These are phyloP conservation scores for Otolemur crassicaudatus DNA, from an alignment of 2,797 vertebrate genomes.

Conservation along the genomic window DNA sequence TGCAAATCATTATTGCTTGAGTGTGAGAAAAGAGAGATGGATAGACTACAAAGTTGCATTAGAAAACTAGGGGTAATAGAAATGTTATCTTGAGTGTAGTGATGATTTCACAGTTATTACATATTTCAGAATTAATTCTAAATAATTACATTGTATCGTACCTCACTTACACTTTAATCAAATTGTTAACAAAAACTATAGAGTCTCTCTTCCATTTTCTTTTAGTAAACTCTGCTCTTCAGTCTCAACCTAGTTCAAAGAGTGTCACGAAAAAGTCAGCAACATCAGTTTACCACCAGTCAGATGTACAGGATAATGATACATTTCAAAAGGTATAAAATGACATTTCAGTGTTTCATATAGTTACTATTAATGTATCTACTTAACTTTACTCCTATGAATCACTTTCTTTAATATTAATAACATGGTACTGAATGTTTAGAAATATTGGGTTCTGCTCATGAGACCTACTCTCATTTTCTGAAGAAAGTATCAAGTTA, in stretches of 20 bases:
- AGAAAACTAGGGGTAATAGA: neutral
- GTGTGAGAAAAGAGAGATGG: neutral
- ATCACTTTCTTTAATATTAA: neutral
- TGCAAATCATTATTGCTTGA: neutral
- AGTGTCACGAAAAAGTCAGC: neutral
- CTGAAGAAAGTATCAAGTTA: neutral
- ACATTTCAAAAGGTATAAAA: constrained; percentile 72
- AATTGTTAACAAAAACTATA: neutral
- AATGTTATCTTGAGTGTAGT: neutral
- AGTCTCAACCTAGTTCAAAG: constrained; percentile 42
- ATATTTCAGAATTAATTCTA: constrained; percentile 25
- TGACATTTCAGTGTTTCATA: neutral
- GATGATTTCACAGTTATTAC: neutral
- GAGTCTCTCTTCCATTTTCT: constrained; percentile 19
- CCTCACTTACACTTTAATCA: neutral
- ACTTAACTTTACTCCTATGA: neutral
- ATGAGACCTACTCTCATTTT: neutral
- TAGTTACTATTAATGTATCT: neutral
- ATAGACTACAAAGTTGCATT: neutral
- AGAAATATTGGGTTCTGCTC: neutral
- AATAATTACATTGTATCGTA: neutral
- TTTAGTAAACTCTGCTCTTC: constrained; percentile 43
- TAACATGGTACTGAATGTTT: neutral
- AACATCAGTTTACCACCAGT: neutral
- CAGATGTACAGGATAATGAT: neutral